A percentile compares a stretch with the other conserved stretches of the same genome.
phyloP scores from a whole-genome alignment of 2,888 invertebrate genomes.

The Dicyrtoma fusca region DNA sequence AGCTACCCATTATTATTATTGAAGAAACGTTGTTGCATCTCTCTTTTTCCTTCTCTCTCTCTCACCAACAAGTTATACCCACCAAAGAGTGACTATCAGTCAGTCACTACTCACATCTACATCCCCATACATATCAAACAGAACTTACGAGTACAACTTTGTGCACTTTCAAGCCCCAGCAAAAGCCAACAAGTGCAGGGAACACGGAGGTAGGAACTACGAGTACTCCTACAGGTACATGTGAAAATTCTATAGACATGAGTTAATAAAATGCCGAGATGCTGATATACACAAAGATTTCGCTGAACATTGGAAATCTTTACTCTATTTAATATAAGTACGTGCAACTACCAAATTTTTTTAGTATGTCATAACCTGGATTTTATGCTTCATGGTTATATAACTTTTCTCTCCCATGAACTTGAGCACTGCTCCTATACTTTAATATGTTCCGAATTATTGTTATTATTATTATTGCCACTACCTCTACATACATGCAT shows the following conservation, averaged over 20 bases:
- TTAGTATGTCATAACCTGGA: conserved; percentile 11
- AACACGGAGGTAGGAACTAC: not conserved
- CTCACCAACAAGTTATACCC: not conserved
- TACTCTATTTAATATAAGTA: conserved; percentile 28
- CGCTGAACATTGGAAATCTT: not conserved
- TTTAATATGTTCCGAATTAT: conserved; percentile 10
- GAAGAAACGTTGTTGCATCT: not conserved
- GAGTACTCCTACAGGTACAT: no score
- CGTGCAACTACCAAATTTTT: not conserved
- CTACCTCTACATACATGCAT: no score
- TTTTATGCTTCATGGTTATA: conserved; percentile 22
- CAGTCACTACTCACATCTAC: no score
- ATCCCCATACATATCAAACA: not conserved
- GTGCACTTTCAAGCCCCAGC: no score
- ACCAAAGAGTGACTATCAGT: no score
- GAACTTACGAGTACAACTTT: not conserved
- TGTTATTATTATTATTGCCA: conserved; percentile 15
- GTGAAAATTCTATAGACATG: no score
- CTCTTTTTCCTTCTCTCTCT: not conserved
- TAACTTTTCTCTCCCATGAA: conserved; percentile 6
- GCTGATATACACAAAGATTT: no score
- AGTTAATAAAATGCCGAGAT: no score
- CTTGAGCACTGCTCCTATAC: not conserved
- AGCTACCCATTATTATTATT: conserved; percentile 11
- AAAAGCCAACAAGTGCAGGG: no score